A percentile compares a stretch with the other conserved stretches of the same genome.
Evolutionary conservation across 2,113 vertebrate genomes (phyloP).

Genomic region (Rhinolophus sinicus): DNA sequence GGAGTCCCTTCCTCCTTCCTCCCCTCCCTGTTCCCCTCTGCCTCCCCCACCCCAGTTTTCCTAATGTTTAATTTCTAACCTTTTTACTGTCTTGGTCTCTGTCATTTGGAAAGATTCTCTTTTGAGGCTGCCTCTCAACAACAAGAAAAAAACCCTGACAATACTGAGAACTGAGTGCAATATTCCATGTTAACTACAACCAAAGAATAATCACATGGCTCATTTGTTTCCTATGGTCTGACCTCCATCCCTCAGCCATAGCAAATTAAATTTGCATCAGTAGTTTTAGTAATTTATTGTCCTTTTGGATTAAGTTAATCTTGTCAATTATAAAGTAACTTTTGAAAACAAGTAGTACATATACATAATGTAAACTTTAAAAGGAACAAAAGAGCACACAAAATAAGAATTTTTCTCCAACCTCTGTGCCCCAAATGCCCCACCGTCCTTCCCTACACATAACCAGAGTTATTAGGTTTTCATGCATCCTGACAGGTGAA

Average conservation of each 20-base stretch:
- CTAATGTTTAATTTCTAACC: neutral
- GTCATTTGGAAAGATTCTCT: neutral
- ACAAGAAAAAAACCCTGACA: neutral
- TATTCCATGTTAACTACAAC: slow-evolving; percentile 14
- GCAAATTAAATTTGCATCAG: neutral
- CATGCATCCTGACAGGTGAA: neutral
- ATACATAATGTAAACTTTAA: neutral
- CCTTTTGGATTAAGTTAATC: slow-evolving; percentile 29
- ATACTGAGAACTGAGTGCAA: neutral
- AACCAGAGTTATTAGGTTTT: neutral
- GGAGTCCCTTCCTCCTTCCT: neutral
- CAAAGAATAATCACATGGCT: neutral
- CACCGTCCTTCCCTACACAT: neutral
- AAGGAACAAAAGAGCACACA: neutral
- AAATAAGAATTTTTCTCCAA: neutral
- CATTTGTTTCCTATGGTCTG: neutral
- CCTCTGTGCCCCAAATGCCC: neutral
- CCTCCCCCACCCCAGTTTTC: neutral
- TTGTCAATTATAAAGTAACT: neutral
- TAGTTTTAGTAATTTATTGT: neutral
- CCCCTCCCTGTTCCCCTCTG: no score
- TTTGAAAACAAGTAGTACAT: neutral
- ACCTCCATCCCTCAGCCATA: neutral
- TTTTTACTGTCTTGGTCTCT: neutral
- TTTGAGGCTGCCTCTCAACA: neutral